Percentiles rank a stretch among this genome's conserved stretches.
Evolutionary conservation across 1,140 invertebrate genomes (phyloP).

Genomic region (Trichonephila clavipes): DNA sequence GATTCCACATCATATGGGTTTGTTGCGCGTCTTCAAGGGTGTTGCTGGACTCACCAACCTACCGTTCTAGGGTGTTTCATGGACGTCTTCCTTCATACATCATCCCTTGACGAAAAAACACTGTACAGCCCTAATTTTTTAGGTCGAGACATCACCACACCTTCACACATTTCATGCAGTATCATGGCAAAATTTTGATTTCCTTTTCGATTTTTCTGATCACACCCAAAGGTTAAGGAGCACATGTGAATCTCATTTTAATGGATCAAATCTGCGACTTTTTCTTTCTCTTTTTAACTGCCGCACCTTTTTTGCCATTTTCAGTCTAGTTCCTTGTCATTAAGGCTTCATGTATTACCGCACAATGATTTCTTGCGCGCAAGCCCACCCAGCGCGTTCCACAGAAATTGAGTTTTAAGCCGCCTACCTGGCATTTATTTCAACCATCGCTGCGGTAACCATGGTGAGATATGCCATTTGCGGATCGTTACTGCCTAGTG

Average conservation of each 20-base stretch:
- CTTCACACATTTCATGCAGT: neutral
- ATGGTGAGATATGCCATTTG: neutral
- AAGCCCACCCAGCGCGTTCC: neutral
- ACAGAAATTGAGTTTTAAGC: conserved; percentile 22
- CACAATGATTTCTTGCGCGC: neutral
- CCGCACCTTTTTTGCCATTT: neutral
- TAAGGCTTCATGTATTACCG: neutral
- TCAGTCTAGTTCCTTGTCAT: neutral
- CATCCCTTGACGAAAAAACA: neutral
- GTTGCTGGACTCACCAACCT: neutral
- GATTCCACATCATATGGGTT: neutral
- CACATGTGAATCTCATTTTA: neutral
- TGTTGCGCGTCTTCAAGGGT: neutral
- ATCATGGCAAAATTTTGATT: conserved; percentile 11
- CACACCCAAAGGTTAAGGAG: conserved; percentile 9
- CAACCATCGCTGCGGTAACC: neutral
- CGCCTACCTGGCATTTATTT: neutral
- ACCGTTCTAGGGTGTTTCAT: neutral
- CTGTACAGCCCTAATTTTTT: neutral
- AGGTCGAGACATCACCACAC: neutral
- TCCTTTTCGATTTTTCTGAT: neutral
- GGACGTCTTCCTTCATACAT: neutral
- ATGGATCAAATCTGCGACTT: neutral
- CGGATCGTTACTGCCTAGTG: neutral
- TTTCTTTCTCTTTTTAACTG: neutral